A percentile compares a stretch with the other conserved stretches of the same genome.
These are phyloP conservation scores for Cetoscarus ocellatus DNA, from an alignment of 2,797 vertebrate genomes.

Conservation along the genomic window DNA sequence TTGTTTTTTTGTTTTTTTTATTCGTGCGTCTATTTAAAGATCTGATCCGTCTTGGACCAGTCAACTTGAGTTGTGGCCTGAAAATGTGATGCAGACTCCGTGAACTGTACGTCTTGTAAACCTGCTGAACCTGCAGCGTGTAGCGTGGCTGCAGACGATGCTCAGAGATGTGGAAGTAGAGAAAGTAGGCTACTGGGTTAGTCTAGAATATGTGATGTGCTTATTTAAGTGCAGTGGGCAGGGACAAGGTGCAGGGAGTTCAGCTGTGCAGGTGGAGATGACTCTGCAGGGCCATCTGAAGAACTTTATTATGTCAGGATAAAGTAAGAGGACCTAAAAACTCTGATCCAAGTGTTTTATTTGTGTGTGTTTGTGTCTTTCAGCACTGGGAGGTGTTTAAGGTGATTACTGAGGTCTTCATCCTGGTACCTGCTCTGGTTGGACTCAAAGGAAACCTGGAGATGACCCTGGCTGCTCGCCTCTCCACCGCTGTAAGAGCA, in stretches of 20 bases:
- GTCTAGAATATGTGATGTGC: conserved; percentile 57
- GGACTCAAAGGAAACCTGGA: conserved; percentile 98
- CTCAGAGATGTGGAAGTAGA: conserved; percentile 51
- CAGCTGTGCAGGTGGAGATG: conserved; percentile 6
- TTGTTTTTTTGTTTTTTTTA: conserved; percentile 41
- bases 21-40: conserved; percentile 70
- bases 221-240: conserved; percentile 49
- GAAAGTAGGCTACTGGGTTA: conserved; percentile 69
- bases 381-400: conserved; percentile 97
- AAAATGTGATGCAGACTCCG: conserved; percentile 35
- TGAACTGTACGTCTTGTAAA: conserved; percentile 44
- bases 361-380: conserved; percentile 50
- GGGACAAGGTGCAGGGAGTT: conserved; percentile 23
- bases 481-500: conserved; percentile 94
- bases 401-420: conserved; percentile 93
- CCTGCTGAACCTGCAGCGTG: conserved; percentile 50
- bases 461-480: conserved; percentile 96
- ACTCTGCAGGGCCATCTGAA: neutral
- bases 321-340: neutral
- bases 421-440: conserved; percentile 94
- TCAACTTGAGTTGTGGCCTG: conserved; percentile 35
- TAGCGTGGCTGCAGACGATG: conserved; percentile 12
- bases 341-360: neutral
- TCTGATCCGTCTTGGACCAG: conserved; percentile 33
- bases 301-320: neutral